phyloP scores from a whole-genome alignment of 1,140 invertebrate genomes.

The Neodiprion lecontei region DNA sequence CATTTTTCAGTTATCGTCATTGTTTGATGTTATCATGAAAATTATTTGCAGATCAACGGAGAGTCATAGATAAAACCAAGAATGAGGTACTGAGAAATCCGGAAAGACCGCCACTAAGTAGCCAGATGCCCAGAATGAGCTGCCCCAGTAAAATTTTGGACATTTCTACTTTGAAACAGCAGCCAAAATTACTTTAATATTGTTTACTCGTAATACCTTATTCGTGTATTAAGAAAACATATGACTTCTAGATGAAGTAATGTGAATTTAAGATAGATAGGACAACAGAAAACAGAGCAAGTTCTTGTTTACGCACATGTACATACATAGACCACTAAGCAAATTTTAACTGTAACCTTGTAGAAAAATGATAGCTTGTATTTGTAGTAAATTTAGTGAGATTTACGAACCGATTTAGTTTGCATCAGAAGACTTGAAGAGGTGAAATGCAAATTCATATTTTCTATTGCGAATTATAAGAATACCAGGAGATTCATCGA shows the following conservation, averaged over 20 bases:
- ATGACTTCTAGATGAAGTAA: not conserved
- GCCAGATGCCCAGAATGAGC: conserved; percentile 40
- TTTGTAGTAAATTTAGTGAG: too few species aligned
- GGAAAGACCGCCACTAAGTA: conserved; percentile 33
- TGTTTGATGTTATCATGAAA: too few species aligned
- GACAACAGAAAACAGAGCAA: too few species aligned
- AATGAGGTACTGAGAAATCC: conserved; percentile 12
- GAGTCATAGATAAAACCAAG: conserved; percentile 21
- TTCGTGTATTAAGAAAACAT: not conserved
- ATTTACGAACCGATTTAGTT: too few species aligned
- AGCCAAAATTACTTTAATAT: conserved; percentile 68
- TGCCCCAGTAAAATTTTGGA: conserved; percentile 68
- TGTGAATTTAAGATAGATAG: not conserved
- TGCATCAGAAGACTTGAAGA: not conserved
- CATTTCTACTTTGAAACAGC: conserved; percentile 69
- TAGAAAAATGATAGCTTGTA: not conserved
- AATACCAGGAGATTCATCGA: too few species aligned
- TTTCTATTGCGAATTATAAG: too few species aligned
- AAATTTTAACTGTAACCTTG: not conserved
- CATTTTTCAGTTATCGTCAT: too few species aligned
- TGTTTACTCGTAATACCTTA: conserved; percentile 6
- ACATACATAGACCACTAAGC: not conserved
- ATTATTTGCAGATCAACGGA: not conserved
- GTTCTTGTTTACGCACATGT: not conserved
- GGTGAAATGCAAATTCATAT: not conserved